Conservation (phyloP, 2,113 vertebrate genomes). For the Octodon degus region DNA sequence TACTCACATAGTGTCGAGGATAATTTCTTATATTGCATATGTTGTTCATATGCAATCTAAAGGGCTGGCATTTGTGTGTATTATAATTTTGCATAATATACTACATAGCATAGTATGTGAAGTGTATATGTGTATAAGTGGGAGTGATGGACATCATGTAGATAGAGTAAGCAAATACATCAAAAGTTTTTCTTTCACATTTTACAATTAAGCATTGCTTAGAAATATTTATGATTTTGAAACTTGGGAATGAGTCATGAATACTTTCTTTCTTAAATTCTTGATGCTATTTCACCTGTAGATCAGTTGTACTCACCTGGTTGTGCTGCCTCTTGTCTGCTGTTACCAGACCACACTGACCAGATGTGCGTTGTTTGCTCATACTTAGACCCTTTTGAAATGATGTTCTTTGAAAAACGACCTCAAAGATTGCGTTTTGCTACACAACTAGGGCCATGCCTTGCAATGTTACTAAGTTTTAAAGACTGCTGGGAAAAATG, state of each 20-base stretch:
- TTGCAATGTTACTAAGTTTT: conserved; percentile 23
- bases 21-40: background rate
- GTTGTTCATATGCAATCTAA: no score
- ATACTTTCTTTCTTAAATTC: background rate
- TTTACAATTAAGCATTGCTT: conserved; percentile 57
- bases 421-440: background rate
- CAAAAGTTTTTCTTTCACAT: conserved; percentile 49
- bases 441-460: background rate
- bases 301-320: background rate
- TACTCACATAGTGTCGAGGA: conserved; percentile 57
- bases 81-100: no score
- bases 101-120: conserved; percentile 65
- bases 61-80: conserved; percentile 65
- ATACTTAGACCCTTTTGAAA: no score
- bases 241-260: background rate
- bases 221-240: conserved; percentile 57
- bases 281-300: conserved; percentile 7
- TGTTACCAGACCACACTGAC: background rate
- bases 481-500: conserved; percentile 23
- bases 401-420: background rate
- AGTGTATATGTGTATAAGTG: no score
- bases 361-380: no score
- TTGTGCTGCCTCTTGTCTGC: background rate
- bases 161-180: conserved; percentile 30
- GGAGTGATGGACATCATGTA: conserved; percentile 38